A percentile compares a stretch with the other conserved stretches of the same genome.
phyloP scores from a whole-genome alignment of 2,888 invertebrate genomes.

The Drosophila barbarae region DNA sequence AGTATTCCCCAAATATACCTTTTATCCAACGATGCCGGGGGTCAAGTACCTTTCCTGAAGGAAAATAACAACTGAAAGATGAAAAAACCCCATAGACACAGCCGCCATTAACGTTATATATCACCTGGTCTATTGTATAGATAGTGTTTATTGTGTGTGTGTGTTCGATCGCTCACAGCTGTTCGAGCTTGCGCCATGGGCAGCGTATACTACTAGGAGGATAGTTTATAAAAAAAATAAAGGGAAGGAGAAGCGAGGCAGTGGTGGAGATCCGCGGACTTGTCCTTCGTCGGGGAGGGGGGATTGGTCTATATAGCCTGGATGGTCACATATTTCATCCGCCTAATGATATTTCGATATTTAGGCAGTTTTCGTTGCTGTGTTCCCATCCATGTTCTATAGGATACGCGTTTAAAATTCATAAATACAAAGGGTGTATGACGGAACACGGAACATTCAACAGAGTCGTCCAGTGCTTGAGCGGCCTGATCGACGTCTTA shows the following conservation, averaged over 20 bases:
- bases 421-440: constrained; percentile 24
- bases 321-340: constrained; percentile 5
- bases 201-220: constrained; percentile 22
- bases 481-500: constrained; percentile 11
- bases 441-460: constrained; percentile 16
- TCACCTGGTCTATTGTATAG: constrained; percentile 10
- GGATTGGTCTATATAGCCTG: not conserved
- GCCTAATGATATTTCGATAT: not conserved
- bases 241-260: not conserved
- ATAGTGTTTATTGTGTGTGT: constrained; percentile 31
- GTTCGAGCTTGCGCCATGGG: constrained; percentile 7
- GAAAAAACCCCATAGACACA: not conserved
- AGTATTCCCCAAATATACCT: not conserved
- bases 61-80: not conserved
- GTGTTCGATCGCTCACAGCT: constrained; percentile 28
- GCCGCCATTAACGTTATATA: not conserved
- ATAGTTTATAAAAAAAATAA: constrained; percentile 16
- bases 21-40: not conserved
- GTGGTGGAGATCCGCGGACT: not conserved
- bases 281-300: not conserved
- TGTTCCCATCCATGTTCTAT: not conserved
- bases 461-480: constrained; percentile 12
- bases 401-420: constrained; percentile 12
- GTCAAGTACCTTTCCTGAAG: not conserved
- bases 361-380: not conserved